phyloP scores from a whole-genome alignment of 2,888 invertebrate species.

The Hartigia nigra region DNA sequence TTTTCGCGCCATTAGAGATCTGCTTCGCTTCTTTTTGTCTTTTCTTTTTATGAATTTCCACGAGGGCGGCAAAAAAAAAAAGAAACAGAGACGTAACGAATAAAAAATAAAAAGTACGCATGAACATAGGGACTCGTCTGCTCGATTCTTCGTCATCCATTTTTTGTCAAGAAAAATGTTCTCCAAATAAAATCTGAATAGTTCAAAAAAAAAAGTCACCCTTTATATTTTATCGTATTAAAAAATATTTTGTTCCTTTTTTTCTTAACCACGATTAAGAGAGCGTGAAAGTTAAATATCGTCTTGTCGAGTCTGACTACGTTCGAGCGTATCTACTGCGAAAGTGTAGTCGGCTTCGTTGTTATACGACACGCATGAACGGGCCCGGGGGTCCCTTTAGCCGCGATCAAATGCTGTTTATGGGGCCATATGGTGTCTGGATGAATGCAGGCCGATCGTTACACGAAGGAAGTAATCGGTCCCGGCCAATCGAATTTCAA shows the following conservation, averaged over 20 bases:
- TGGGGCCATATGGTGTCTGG: constrained; percentile 46
- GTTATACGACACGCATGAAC: constrained; percentile 28
- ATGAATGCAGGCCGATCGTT: constrained; percentile 28
- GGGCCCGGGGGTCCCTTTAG: constrained; percentile 17
- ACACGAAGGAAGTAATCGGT: constrained; percentile 25
- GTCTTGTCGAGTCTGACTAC: background rate
- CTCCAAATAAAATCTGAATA: no score
- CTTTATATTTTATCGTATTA: no score
- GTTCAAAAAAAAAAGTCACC: no score
- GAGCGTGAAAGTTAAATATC: background rate
- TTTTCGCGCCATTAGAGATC: background rate
- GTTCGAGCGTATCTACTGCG: background rate
- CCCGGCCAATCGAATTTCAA: constrained; percentile 28
- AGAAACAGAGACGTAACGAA: no score
- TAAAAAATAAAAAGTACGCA: no score
- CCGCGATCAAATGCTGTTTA: constrained; percentile 37
- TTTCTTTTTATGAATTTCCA: background rate
- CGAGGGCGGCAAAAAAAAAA: background rate
- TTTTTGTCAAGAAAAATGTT: no score
- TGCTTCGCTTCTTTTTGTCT: background rate
- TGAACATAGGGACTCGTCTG: background rate
- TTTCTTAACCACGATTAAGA: no score
- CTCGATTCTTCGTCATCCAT: background rate
- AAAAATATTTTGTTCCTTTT: no score
- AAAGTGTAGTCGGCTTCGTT: background rate